Percentiles rank a stretch among this genome's conserved stretches.
Evolutionary conservation across 2,888 invertebrate genomes (phyloP).

Genomic region (Dione juno): DNA sequence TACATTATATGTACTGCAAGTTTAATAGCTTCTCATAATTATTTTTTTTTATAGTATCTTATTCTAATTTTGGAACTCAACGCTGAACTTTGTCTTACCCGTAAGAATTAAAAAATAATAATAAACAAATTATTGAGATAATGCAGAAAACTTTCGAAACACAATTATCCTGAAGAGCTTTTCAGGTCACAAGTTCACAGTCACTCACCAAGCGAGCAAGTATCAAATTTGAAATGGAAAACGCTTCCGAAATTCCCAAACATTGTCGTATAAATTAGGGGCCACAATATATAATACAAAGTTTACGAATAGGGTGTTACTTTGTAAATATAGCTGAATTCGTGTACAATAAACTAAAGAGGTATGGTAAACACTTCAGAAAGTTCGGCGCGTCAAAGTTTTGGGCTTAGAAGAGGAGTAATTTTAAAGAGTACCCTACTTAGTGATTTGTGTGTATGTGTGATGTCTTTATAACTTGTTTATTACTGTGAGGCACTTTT

Average conservation of each 20-base stretch:
- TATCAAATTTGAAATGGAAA: conserved; percentile 49
- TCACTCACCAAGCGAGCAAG: not conserved
- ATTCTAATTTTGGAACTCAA: too few relatives aligned
- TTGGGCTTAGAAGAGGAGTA: conserved; percentile 24
- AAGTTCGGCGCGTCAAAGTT: conserved; percentile 36
- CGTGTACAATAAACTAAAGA: conserved; percentile 48
- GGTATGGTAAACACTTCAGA: conserved; percentile 38
- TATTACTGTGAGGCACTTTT: not conserved
- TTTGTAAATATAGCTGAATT: conserved; percentile 51
- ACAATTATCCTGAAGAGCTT: conserved; percentile 6
- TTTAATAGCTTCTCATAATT: too few relatives aligned
- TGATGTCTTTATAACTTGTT: not conserved
- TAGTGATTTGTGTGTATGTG: not conserved
- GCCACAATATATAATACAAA: conserved; percentile 53
- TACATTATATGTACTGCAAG: too few relatives aligned
- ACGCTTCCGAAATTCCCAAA: conserved; percentile 46
- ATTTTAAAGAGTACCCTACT: conserved; percentile 25
- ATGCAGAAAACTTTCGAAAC: not conserved
- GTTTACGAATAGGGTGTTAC: conserved; percentile 39
- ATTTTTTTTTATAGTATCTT: too few relatives aligned
- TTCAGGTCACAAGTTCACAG: conserved; percentile 10
- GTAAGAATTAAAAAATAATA: not conserved
- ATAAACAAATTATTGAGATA: not conserved
- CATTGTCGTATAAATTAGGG: conserved; percentile 58
- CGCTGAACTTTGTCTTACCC: not conserved